Conservation (phyloP, 2,888 invertebrate genomes). For the Pterostichus madidus region DNA sequence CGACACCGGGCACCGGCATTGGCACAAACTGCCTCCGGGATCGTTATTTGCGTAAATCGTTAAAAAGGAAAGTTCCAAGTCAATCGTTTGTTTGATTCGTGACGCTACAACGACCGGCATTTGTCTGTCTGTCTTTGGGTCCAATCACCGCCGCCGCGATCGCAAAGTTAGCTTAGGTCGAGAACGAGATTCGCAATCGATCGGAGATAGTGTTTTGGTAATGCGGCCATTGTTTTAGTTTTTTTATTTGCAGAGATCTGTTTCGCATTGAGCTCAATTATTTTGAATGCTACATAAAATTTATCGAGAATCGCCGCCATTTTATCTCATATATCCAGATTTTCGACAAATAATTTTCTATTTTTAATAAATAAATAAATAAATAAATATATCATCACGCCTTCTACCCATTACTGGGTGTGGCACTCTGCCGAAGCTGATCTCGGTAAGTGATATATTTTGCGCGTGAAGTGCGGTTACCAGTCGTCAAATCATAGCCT, state of each 20-base stretch:
- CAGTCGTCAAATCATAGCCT: too few species aligned
- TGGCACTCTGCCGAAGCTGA: too few species aligned
- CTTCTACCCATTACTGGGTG: too few species aligned
- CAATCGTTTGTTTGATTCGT: constrained; percentile 69
- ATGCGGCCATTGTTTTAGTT: constrained; percentile 43
- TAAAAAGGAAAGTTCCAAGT: constrained; percentile 68
- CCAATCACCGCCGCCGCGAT: not conserved
- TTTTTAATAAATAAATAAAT: too few species aligned
- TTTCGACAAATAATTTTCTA: too few species aligned
- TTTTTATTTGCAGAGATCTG: not conserved
- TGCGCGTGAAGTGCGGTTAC: too few species aligned
- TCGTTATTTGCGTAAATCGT: constrained; percentile 68
- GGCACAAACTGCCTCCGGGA: constrained; percentile 9
- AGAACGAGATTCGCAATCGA: constrained; percentile 39
- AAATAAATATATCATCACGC: too few species aligned
- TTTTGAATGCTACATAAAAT: not conserved
- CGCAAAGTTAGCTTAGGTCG: constrained; percentile 1
- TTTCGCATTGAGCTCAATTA: not conserved
- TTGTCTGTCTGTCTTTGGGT: constrained; percentile 27
- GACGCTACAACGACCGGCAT: constrained; percentile 63
- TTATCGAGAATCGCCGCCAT: too few species aligned
- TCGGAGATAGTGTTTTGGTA: constrained; percentile 49
- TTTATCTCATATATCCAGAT: too few species aligned
- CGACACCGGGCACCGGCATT: too few species aligned
- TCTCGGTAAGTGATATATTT: too few species aligned